These are phyloP conservation scores for Sylvicapra grimmia DNA, from an alignment of 2,113 vertebrate genomes.

Conservation along the genomic window DNA sequence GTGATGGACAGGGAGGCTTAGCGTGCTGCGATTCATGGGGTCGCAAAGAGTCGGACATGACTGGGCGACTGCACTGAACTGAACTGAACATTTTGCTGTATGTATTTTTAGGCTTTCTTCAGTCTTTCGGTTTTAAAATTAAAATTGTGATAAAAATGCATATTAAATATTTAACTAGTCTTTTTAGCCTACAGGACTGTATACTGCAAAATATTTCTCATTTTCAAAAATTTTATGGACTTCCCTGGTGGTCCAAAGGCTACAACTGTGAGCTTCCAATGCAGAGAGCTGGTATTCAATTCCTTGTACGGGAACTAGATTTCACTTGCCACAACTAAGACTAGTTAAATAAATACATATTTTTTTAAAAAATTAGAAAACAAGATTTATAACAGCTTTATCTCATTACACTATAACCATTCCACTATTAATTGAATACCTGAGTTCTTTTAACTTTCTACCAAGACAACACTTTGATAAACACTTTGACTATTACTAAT, in stretches of 20 bases:
- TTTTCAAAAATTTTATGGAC: not conserved
- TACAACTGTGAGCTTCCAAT: not conserved
- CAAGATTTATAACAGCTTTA: not conserved
- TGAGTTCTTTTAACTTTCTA: slow-evolving; percentile 8
- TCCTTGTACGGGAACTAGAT: not conserved
- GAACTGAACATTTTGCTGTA: not conserved
- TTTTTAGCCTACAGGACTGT: not conserved
- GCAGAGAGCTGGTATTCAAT: not conserved
- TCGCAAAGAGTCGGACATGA: no score
- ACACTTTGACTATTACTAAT: not conserved
- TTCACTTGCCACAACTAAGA: not conserved
- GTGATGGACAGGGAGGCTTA: no score
- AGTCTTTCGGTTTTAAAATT: not conserved
- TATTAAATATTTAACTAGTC: not conserved
- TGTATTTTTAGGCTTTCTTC: not conserved
- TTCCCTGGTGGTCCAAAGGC: not conserved
- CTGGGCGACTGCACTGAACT: no score
- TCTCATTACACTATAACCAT: not conserved
- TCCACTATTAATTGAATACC: not conserved
- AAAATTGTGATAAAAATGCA: not conserved
- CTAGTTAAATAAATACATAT: not conserved
- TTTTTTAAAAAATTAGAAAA: not conserved
- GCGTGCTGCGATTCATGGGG: no score
- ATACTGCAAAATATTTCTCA: not conserved
- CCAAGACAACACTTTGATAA: not conserved